Evolutionary conservation across 1,140 invertebrate species (phyloP).

Genomic region (Euura saliciscinereae): DNA sequence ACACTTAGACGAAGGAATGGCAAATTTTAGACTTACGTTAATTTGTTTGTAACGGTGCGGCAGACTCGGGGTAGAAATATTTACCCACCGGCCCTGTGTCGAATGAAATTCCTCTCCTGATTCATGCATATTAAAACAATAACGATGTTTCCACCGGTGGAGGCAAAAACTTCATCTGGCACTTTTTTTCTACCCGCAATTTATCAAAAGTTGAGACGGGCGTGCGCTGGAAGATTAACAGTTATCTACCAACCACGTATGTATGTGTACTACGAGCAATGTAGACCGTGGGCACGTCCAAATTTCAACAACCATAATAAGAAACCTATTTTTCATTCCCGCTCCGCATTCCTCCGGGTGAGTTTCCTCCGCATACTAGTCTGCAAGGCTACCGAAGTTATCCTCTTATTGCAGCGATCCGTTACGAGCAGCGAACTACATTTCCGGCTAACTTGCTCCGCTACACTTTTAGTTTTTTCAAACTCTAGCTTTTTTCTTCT

Average conservation of each 20-base stretch:
- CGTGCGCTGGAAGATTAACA: too few relatives aligned
- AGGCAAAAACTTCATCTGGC: background rate
- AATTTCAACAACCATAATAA: too few relatives aligned
- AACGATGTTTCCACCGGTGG: background rate
- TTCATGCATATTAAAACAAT: background rate
- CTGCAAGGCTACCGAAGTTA: background rate
- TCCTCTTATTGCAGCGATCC: background rate
- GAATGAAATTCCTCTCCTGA: background rate
- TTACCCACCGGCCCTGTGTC: background rate
- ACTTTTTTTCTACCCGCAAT: background rate
- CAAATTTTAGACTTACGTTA: background rate
- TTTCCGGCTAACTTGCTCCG: background rate
- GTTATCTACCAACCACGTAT: too few relatives aligned
- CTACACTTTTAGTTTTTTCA: background rate
- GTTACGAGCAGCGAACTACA: slow-evolving; percentile 4
- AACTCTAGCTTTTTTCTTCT: background rate
- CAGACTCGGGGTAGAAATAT: background rate
- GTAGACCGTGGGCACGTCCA: too few relatives aligned
- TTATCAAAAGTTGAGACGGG: background rate
- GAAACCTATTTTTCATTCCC: too few relatives aligned
- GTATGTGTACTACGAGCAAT: too few relatives aligned
- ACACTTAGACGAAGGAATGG: background rate
- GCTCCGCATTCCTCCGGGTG: too few relatives aligned
- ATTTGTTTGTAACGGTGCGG: background rate
- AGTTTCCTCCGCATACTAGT: too few relatives aligned